Evolutionary conservation across 2,113 vertebrate species (phyloP), one percentile per base, ranked within the genome.

Genomic region (Psephotus haematonotus): DNA sequence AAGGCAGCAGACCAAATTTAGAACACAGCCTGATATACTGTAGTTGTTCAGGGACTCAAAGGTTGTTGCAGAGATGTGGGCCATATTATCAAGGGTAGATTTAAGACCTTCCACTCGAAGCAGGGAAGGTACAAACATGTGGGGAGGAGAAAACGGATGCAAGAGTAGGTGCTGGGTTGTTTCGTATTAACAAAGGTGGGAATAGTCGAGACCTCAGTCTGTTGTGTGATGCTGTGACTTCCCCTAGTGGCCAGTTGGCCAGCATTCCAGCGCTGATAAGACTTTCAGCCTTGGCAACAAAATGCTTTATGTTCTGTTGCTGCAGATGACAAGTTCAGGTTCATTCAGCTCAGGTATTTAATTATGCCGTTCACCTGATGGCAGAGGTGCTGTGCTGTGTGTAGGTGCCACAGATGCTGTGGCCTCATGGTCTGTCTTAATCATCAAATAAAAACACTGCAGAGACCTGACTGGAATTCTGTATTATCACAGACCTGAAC

Each of bases 221-320:
- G 72, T 68, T 78, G 59, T 31, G 53, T 7, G 25, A 59, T 83
- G 82, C 82, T 86, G 79, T 67, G 31, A 86, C 82, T 59, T 94
- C 76, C 90, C 72, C 92, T 93, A 83, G 88, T 77, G 86, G 92
- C 76, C 77, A 25, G 29, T 0, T 27, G 62, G 85, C 41, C 22
- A 47, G 44, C 0, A 3, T 22, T n/a, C 44, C 22, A 43, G 49
- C 0, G 3, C 22, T 31, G 75, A 1, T 3, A 6, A 5, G 2
- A 33, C 29, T 71, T 11, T 47, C 41, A 69, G 70, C 67, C 50
- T 31, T 17, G 33, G 31, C 55, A 47, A 33, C 53, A 69, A 33
- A 1, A 0, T 12, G n/a, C 20, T 37, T 65, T 74, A 71, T 68
- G 47, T 41, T 78, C 52, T 22, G 35, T 46, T 50, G 70, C 37